A percentile compares a stretch with the other conserved stretches of the same genome.
These are phyloP conservation scores for Orthosia gracilis DNA, from an alignment of 2,888 invertebrate genomes.

Conservation along the genomic window DNA sequence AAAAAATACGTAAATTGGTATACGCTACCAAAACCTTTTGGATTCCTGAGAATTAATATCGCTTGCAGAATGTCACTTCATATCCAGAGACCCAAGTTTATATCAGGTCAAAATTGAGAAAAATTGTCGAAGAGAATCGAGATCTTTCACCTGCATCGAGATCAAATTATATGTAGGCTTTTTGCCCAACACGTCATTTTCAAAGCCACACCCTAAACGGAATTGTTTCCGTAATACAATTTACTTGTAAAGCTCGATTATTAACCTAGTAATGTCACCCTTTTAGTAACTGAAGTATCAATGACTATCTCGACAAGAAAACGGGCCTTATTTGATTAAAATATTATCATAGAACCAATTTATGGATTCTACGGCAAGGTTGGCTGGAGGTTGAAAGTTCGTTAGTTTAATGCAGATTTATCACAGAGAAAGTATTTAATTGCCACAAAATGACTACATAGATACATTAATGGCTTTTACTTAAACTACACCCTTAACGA, in stretches of 20 bases:
- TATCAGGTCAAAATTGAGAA: too few species aligned
- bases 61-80: too few species aligned
- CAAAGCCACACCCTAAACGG: neutral
- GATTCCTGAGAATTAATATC: too few species aligned
- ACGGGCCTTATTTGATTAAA: constrained; percentile 26
- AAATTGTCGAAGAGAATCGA: too few species aligned
- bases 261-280: constrained; percentile 36
- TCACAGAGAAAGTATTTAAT: neutral
- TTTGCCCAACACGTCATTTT: constrained; percentile 7
- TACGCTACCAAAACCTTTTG: too few species aligned
- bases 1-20: too few species aligned
- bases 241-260: constrained; percentile 43
- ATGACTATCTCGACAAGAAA: constrained; percentile 14
- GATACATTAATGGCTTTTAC: too few species aligned
- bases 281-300: constrained; percentile 34
- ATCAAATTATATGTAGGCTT: neutral
- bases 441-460: too few species aligned
- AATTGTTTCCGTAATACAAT: constrained; percentile 53
- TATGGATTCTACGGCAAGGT: neutral
- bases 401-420: neutral
- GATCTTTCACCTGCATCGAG: too few species aligned
- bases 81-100: too few species aligned
- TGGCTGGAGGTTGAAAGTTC: constrained; percentile 1
- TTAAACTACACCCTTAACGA: too few species aligned
- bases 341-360: neutral